Base-by-base conservation (phyloP, 2,888 invertebrate genomes). In the Chironomus tentans region DNA sequence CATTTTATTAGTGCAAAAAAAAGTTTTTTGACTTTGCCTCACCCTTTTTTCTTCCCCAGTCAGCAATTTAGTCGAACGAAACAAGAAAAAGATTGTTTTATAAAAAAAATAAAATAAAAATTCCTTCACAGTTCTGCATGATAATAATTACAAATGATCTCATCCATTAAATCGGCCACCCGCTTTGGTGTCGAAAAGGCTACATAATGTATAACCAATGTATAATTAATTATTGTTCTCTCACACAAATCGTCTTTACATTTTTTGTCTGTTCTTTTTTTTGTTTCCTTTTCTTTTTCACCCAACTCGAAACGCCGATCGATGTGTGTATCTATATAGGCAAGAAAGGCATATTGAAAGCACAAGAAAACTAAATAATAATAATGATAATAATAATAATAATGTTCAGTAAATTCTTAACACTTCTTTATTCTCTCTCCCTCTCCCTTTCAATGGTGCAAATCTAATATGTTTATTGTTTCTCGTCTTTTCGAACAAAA, bases 171-270 rank as follows among this genome's bases (percentile, higher is more conserved):
- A 68, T 56, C 56, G 76, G 56, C 76, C 76, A 69, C 76, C 76
- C 76, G 76, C 56, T 56, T 48, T 76, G 76, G 76, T 76, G 76
- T 76, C 76, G 76, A 76, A 76, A 76, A 76, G 69, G 28, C 38
- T 70, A 65, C 65, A 68, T 62, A 73, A 73, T 73, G 73, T 65
- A 62, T 18, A 65, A 68, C 76, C 76, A 68, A 69, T 68, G 69
- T 68, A 18, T 76, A 69, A 76, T 65, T 65, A 65, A 65, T 65
- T 65, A 65, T 65, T 65, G 18, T 22, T 65, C 65, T 62, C 12
- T 56, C 56, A 56, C 18, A 56, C 18, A 56, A 56, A 56, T 56
- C 56, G 56, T 18, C 56, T 56, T 56, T 56, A 15, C 56, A 15
- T 56, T 18, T 56, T 56, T 15, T n/a, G 38, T 38, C 38, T 56